phyloP scores from a whole-genome alignment of 1,140 invertebrate genomes.

The Drosophila grimshawi region DNA sequence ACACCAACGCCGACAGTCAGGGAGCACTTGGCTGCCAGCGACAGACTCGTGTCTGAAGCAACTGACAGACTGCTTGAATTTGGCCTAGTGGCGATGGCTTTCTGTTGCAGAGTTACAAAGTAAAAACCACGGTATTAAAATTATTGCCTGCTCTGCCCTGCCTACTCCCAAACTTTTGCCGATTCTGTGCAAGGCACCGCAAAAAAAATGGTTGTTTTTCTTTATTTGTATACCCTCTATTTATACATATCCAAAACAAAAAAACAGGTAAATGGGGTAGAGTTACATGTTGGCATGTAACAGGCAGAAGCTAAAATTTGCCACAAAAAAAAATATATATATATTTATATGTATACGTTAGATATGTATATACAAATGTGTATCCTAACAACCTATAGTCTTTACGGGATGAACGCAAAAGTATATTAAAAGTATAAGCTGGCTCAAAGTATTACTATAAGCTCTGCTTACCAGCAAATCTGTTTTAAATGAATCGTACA shows the following conservation, averaged over 20 bases:
- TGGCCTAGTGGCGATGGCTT: slow-evolving; percentile 20
- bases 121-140: slow-evolving; percentile 66
- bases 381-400: neutral
- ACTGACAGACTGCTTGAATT: slow-evolving; percentile 37
- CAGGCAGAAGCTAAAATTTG: neutral
- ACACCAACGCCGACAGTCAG: neutral
- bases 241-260: neutral
- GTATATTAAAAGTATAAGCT: neutral
- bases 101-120: slow-evolving; percentile 13
- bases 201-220: slow-evolving; percentile 47
- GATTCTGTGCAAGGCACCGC: slow-evolving; percentile 60
- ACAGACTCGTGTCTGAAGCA: slow-evolving; percentile 33
- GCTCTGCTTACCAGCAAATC: too few relatives aligned
- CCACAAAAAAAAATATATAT: neutral
- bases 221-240: slow-evolving; percentile 60
- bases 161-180: slow-evolving; percentile 26
- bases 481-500: too few relatives aligned
- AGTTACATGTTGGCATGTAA: neutral
- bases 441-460: too few relatives aligned
- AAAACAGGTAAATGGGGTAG: neutral
- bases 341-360: neutral
- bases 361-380: neutral
- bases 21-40: slow-evolving; percentile 42
- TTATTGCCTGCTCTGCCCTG: slow-evolving; percentile 46
- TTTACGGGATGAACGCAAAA: neutral